A percentile compares a stretch with the other conserved stretches of the same genome.
Conservation (phyloP, 2,888 invertebrate genomes). For the Amphiduros pacificus region DNA sequence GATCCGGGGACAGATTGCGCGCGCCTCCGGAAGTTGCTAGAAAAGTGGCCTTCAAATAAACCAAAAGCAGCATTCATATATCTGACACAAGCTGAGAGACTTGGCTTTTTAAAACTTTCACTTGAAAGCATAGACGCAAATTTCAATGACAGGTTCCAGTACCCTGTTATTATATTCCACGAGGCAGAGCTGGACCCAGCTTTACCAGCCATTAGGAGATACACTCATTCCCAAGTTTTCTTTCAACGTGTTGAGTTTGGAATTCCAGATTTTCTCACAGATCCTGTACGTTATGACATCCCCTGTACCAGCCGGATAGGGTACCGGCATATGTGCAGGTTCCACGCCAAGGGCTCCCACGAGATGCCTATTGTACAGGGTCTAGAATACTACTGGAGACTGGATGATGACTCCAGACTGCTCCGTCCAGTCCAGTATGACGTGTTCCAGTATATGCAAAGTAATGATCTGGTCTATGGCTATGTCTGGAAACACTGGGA, state of each 20-base stretch:
- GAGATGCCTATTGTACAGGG: constrained; percentile 25
- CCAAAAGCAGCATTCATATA: constrained; percentile 28
- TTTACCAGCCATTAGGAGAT: neutral
- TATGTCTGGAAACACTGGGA: constrained; percentile 25
- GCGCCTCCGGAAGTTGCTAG: constrained; percentile 7
- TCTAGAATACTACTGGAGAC: constrained; percentile 32
- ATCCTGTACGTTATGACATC: constrained; percentile 9
- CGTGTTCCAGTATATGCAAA: constrained; percentile 28
- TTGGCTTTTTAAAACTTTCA: constrained; percentile 6
- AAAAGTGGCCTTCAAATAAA: constrained; percentile 25
- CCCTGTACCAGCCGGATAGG: constrained; percentile 22
- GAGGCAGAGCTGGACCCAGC: constrained; percentile 21
- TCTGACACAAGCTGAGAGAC: constrained; percentile 18
- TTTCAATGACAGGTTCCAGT: constrained; percentile 28
- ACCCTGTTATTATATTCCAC: constrained; percentile 33
- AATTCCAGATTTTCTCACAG: constrained; percentile 24
- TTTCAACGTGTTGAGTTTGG: constrained; percentile 26
- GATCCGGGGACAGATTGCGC: constrained; percentile 17
- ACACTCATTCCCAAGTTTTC: constrained; percentile 17
- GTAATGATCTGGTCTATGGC: constrained; percentile 23
- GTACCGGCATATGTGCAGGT: constrained; percentile 35
- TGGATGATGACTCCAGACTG: constrained; percentile 33
- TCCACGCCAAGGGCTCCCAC: constrained; percentile 30
- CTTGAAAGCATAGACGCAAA: constrained; percentile 17
- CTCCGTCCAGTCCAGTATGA: constrained; percentile 25